Evolutionary conservation across 2,888 invertebrate species (phyloP), one percentile per base, ranked within the genome.

Genomic region (Octonoba sinensis): DNA sequence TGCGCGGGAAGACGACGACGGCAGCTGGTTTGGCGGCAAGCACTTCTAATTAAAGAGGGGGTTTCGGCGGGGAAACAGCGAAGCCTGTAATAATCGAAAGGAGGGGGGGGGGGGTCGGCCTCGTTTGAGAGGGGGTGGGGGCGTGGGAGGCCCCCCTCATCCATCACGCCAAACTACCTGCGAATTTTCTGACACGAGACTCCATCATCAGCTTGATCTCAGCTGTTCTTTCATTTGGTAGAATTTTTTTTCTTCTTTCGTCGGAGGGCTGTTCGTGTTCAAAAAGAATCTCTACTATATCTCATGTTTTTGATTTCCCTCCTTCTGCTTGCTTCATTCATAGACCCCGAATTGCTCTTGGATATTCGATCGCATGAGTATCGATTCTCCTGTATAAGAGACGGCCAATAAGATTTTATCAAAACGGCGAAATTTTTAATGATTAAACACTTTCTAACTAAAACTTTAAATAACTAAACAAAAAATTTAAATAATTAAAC

Each of bases 141-240:
- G 65, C 65, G 64, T 44, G 73, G 73, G 20, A 65, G 73, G 59
- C 24, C 27, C 16, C 56, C 24, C 65, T 65, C 64, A 73, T 73
- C 73, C 73, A 73, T 73, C 73, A 73, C 56, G 56, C 64, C 65
- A 64, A 73, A 73, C 73, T 73, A 65, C 73, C 73, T 65, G 54
- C 18, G 73, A 65, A 57, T 36, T 56, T 24, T n/a, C 65, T 73
- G 73, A 64, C 65, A 56, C 27, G 36, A 24, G 44, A n/a, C 59
- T 46, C 73, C 56, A 65, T 72, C 72, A 51, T 72, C 72, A 16
- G 36, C 51, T 62, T 51, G 49, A 72, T 72, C 72, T 60, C 6
- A 13, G n/a, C 49, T 22, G 24, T 51, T 49, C 72, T 72, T 72
- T 72, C 72, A 62, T 72, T 72, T 72, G 49, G 18, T 1, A 24